Evolutionary conservation across 2,797 vertebrate species (phyloP).

Genomic region (Lithobates sylvaticus): DNA sequence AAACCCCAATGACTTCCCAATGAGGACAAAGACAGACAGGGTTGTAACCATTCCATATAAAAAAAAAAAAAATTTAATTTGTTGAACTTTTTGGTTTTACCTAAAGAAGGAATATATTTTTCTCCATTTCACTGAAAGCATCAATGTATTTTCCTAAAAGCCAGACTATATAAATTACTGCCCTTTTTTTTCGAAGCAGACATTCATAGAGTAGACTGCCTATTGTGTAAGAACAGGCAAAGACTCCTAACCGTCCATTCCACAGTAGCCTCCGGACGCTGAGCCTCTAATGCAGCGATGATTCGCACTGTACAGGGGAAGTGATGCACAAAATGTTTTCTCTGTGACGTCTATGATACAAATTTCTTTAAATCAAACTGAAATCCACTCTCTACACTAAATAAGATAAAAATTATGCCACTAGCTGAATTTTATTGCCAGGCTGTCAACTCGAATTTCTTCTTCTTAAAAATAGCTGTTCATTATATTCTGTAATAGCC

Average conservation of each 20-base stretch:
- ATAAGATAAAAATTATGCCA: conserved; percentile 82
- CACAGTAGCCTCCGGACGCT: not conserved
- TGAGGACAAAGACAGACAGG: too few species aligned
- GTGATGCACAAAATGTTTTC: conserved; percentile 69
- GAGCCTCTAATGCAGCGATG: conserved; percentile 63
- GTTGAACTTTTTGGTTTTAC: not conserved
- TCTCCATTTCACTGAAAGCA: not conserved
- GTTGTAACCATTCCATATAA: too few species aligned
- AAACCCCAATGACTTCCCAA: too few species aligned
- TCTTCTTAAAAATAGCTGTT: conserved; percentile 85
- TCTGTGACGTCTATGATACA: conserved; percentile 71
- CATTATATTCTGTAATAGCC: conserved; percentile 85
- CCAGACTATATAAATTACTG: not conserved
- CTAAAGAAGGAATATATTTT: not conserved
- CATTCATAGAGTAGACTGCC: not conserved
- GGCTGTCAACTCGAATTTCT: conserved; percentile 84
- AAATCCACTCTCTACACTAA: conserved; percentile 74
- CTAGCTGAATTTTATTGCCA: conserved; percentile 83
- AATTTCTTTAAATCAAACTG: conserved; percentile 77
- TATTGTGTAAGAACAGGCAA: conserved; percentile 7
- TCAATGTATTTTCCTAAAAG: not conserved
- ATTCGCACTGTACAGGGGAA: conserved; percentile 68
- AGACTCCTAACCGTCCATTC: conserved; percentile 19
- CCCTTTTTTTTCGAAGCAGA: not conserved
- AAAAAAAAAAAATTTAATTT: too few species aligned